Evolutionary conservation across 1,140 invertebrate species (phyloP).

Genomic region (Chionoecetes opilio): DNA sequence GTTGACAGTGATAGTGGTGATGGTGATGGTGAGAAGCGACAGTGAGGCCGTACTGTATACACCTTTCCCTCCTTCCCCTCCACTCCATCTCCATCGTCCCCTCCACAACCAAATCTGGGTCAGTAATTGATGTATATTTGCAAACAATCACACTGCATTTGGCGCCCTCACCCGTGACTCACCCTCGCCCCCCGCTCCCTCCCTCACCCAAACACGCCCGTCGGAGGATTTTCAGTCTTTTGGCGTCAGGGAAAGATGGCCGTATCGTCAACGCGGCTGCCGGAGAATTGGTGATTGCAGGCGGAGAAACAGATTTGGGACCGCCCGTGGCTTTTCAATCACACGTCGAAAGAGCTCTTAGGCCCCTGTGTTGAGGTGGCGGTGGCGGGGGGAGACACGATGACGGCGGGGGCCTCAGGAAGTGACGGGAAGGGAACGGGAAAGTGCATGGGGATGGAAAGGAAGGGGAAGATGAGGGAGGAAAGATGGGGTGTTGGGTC

Average conservation of each 20-base stretch:
- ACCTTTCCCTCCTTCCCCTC: slow-evolving; percentile 23
- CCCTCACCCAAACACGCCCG: not conserved
- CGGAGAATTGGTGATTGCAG: slow-evolving; percentile 65
- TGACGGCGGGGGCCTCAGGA: not conserved
- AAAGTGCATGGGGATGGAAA: not conserved
- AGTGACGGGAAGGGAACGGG: not conserved
- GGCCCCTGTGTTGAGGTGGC: not conserved
- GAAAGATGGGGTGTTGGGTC: not conserved
- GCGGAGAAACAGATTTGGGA: slow-evolving; percentile 65
- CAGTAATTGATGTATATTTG: slow-evolving; percentile 71
- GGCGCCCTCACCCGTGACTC: slow-evolving; percentile 2
- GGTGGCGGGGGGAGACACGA: not conserved
- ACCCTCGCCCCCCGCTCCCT: slow-evolving; percentile 37
- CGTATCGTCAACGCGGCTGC: slow-evolving; percentile 36
- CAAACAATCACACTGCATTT: slow-evolving; percentile 62
- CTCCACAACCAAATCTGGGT: slow-evolving; percentile 56
- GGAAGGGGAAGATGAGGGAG: not conserved
- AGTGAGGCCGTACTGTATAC: no score
- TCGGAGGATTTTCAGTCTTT: slow-evolving; percentile 51
- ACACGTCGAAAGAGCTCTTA: slow-evolving; percentile 58
- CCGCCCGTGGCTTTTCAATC: slow-evolving; percentile 67
- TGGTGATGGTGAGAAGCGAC: not conserved
- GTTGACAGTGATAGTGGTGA: not conserved
- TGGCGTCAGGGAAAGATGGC: slow-evolving; percentile 38
- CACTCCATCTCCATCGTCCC: not conserved